Conservation (phyloP, 2,888 invertebrate species). For the Cheilosia variabilis region DNA sequence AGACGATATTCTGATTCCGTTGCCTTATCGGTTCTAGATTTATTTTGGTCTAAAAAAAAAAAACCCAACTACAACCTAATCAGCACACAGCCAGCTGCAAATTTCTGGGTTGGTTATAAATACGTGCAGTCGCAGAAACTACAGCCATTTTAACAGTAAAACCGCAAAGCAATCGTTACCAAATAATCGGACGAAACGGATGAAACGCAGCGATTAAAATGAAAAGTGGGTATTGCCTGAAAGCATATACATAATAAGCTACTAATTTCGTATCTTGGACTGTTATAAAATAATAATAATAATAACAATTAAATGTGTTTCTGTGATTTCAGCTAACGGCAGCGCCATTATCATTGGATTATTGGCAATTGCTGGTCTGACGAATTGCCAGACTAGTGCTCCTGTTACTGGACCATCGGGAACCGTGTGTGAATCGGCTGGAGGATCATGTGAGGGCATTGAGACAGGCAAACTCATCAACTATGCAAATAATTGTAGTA, state of each 20-base stretch:
- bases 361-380: constrained; percentile 18
- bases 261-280: not conserved
- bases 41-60: too few species aligned
- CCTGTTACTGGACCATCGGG: constrained; percentile 58
- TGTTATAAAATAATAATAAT: not conserved
- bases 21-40: too few species aligned
- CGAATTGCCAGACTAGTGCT: not conserved
- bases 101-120: constrained; percentile 30
- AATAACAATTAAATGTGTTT: too few species aligned
- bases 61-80: not conserved
- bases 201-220: constrained; percentile 3
- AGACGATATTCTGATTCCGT: too few species aligned
- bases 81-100: too few species aligned
- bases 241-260: too few species aligned
- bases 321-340: constrained; percentile 6
- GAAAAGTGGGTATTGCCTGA: constrained; percentile 30
- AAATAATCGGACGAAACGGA: not conserved
- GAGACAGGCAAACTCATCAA: not conserved
- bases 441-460: constrained; percentile 54
- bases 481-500: constrained; percentile 52
- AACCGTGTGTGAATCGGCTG: constrained; percentile 62
- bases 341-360: constrained; percentile 22
- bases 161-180: constrained; percentile 16
- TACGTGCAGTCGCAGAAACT: not conserved
- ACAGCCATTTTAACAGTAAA: constrained; percentile 23